Evolutionary conservation across 2,888 invertebrate species (phyloP).

Genomic region (Tetropium fuscum): DNA sequence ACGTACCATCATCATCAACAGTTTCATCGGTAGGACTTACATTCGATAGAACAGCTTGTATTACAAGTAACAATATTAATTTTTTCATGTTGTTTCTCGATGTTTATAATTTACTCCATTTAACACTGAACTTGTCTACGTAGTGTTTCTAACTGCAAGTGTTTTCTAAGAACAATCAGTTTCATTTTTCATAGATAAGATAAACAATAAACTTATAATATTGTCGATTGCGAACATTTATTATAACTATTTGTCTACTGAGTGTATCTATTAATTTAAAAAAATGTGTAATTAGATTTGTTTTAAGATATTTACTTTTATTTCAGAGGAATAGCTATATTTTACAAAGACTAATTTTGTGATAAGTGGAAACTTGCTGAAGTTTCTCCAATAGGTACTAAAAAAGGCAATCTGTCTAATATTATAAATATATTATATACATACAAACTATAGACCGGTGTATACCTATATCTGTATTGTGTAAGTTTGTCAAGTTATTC

Average conservation of each 20-base stretch:
- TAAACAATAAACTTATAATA: background rate
- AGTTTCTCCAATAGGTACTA: too few relatives aligned
- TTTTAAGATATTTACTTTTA: too few relatives aligned
- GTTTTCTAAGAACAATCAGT: background rate
- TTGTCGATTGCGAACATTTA: constrained; percentile 8
- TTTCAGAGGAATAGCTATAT: too few relatives aligned
- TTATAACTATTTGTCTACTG: background rate
- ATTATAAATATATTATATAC: too few relatives aligned
- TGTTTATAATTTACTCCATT: constrained; percentile 4
- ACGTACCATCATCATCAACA: background rate
- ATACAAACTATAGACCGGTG: too few relatives aligned
- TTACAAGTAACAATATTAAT: background rate
- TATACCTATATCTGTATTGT: too few relatives aligned
- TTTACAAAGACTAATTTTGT: too few relatives aligned
- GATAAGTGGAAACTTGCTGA: too few relatives aligned
- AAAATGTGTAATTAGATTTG: too few relatives aligned
- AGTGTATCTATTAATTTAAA: too few relatives aligned
- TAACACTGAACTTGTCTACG: background rate
- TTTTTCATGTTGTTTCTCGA: background rate
- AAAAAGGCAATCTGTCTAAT: too few relatives aligned
- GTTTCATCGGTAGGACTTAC: background rate
- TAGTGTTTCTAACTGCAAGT: constrained; percentile 1
- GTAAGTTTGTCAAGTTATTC: too few relatives aligned
- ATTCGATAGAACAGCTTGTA: background rate
- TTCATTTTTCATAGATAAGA: constrained; percentile 10